phyloP scores from a whole-genome alignment of 2,113 vertebrate species.

The Nothobranchius furzeri region DNA sequence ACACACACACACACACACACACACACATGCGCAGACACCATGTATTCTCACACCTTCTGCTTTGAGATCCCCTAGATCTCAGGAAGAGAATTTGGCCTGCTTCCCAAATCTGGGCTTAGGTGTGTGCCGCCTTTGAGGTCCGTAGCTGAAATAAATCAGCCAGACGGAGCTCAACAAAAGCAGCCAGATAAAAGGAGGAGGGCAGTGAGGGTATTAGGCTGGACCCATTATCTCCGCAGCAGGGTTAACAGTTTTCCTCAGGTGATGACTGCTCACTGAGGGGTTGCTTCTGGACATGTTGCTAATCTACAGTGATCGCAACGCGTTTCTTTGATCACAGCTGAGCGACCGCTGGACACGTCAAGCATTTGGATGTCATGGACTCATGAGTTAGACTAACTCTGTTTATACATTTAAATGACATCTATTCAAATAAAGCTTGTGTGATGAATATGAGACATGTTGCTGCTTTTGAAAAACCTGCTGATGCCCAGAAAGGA shows the following conservation, averaged over 20 bases:
- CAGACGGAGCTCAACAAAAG: slow-evolving; percentile 49
- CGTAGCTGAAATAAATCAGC: slow-evolving; percentile 53
- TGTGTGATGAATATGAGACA: too few relatives aligned
- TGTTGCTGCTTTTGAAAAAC: too few relatives aligned
- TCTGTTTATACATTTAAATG: not conserved
- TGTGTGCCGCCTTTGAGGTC: slow-evolving; percentile 45
- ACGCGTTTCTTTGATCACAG: not conserved
- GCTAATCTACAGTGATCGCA: slow-evolving; percentile 27
- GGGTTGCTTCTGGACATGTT: slow-evolving; percentile 9
- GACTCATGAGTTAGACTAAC: not conserved
- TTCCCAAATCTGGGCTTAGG: slow-evolving; percentile 53
- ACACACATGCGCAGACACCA: not conserved
- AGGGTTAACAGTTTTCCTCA: slow-evolving; percentile 17
- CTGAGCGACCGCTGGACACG: slow-evolving; percentile 4
- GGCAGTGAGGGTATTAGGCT: slow-evolving; percentile 40
- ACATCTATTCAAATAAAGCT: not conserved
- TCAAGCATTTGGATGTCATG: not conserved
- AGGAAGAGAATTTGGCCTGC: slow-evolving; percentile 47
- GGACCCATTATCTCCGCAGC: slow-evolving; percentile 46
- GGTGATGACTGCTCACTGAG: slow-evolving; percentile 27
- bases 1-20: slow-evolving; percentile 7
- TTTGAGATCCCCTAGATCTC: slow-evolving; percentile 53
- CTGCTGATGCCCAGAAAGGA: too few relatives aligned
- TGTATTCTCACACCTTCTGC: slow-evolving; percentile 34
- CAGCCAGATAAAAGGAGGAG: slow-evolving; percentile 48